Evolutionary conservation across 2,113 vertebrate genomes (phyloP), one percentile per base, ranked within the genome.

Genomic region (Nannobrachium achirus): DNA sequence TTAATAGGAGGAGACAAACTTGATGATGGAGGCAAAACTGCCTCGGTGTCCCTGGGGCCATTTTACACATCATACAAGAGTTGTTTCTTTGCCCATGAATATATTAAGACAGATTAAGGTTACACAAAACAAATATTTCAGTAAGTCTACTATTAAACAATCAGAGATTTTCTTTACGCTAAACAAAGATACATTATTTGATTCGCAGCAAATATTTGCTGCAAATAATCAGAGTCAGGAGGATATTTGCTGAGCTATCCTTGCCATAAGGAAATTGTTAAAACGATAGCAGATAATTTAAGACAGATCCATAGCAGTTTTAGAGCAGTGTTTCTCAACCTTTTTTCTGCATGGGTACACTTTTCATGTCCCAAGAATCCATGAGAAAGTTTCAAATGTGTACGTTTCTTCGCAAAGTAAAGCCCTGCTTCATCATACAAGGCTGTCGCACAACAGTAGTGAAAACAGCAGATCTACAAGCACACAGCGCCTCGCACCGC

Each of bases 141-240:
- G 4, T 53, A 69, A 16, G 18, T 63, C 38, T 5, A 63, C 64
- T 86, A 78, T 81, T 81, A 83, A 85, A 86, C 83, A 87, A 58
- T 80, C 83, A 73, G 73, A 75, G 56, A 75, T 78, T 73, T 41
- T 65, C 75, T 71, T 72, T 51, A 74, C 58, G 68, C 76, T 75
- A 81, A 79, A 76, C 74, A 83, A 80, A 75, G 64, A 83, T 82
- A 42, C 81, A 81, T 83, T 78, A 46, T 76, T 58, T 83, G 87
- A 88, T 86, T 86, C 7, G 75, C 46, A 5, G 84, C 80, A 89
- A 90, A 90, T 89, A 88, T 90, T 90, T 89, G 86, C 74, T 59
- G 78, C 83, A 89, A 87, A 81, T 84, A 88, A 82, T 88, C 87
- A 82, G 82, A 79, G 82, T 83, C 67, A 10, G 13, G 42, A 58